Base-by-base conservation (phyloP, 2,113 vertebrate species). In the Paracanthobrama guichenoti region DNA sequence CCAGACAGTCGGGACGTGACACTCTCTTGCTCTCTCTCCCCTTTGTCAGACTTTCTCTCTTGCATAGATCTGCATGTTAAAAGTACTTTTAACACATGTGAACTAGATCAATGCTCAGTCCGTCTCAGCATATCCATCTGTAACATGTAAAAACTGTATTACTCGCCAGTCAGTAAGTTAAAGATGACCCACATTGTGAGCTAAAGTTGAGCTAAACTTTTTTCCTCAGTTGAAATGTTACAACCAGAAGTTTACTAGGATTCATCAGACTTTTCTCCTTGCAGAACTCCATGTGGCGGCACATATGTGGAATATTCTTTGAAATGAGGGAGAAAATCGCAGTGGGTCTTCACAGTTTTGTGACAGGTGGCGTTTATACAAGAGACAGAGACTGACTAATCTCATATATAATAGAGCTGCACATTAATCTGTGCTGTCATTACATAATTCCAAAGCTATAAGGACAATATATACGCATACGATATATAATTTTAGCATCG, bases 1-100 rank as follows among this genome's bases (percentile, higher is more conserved):
- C 95, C 93, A 96, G 96, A 96, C 96, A 88, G 92, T 93, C 90
- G 83, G 91, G 94, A 96, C 94, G 92, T 95, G 96, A 95, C 94
- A 94, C 91, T 88, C 90, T 85, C 83, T 88, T 48, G 4, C 67
- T 90, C 90, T 90, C 89, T 83, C 86, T 86, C 84, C 86, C 83
- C 35, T 71, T 39, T 39, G 85, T 92, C 90, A 92, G 88, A 90
- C 2, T 80, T 90, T 89, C 90, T 90, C 90, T 92, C 91, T 89
- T 89, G 86, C 80, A 88, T 84, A 26, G 71, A 85, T 83, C 88
- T 26, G 93, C 93, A 91, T 93, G 86, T 93, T 87, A 92, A 74
- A 88, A 88, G 88, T 91, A 79, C 86, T 91, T 91, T 92, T 10
- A 62, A 42, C 31, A 57, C 16, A 59, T 12, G 50, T 42, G 35